Percentiles rank a stretch among this genome's conserved stretches.
These are phyloP conservation scores for Galerucella pusilla DNA, from an alignment of 2,888 invertebrate genomes.

Conservation along the genomic window DNA sequence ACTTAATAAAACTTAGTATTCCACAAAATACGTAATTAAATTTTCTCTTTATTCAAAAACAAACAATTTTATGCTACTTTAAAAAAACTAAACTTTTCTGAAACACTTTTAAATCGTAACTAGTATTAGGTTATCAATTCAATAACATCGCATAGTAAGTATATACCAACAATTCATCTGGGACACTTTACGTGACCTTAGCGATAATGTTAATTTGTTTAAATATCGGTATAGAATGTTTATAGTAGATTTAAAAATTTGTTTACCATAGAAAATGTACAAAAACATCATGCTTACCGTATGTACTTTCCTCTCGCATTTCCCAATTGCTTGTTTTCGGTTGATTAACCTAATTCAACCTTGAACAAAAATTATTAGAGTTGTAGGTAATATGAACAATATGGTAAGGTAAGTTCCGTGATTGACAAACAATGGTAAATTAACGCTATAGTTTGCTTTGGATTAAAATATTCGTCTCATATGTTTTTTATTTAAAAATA, in stretches of 20 bases:
- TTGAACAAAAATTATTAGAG: background rate
- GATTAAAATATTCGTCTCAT: too few species aligned
- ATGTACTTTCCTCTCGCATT: slow-evolving; percentile 29
- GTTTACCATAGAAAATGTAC: slow-evolving; percentile 12
- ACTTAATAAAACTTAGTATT: too few species aligned
- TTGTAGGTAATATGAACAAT: background rate
- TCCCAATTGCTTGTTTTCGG: background rate
- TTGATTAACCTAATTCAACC: slow-evolving; percentile 10
- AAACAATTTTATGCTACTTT: too few species aligned
- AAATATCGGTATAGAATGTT: slow-evolving; percentile 11
- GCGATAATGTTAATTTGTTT: slow-evolving; percentile 23
- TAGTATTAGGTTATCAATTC: background rate
- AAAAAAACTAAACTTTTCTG: background rate
- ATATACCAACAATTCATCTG: background rate
- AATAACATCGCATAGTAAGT: background rate
- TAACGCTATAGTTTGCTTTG: too few species aligned
- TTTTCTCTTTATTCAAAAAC: too few species aligned
- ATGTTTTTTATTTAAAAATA: too few species aligned
- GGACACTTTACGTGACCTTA: slow-evolving; percentile 11
- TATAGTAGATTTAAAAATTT: slow-evolving; percentile 1
- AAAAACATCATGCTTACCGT: slow-evolving; percentile 18
- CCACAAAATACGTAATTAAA: too few species aligned
- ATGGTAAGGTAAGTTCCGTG: background rate
- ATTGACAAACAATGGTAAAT: background rate
- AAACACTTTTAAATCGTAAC: background rate